Base-by-base conservation (phyloP, 2,113 vertebrate genomes). In the Camelus dromedarius region DNA sequence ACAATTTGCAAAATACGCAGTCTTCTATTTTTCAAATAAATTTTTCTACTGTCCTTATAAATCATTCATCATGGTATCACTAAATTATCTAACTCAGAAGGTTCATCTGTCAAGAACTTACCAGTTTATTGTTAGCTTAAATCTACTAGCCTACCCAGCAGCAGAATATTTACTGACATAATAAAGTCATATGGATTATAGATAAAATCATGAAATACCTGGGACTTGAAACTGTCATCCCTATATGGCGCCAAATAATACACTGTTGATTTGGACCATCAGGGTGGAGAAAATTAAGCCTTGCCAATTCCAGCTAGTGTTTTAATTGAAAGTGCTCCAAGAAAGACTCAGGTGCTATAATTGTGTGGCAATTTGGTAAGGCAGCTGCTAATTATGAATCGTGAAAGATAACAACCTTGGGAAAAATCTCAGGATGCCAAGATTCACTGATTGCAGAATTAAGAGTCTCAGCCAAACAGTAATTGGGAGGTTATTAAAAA, bases 301-400 rank as follows among this genome's bases (percentile, higher is more conserved):
- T 42, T 11, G 22, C 30, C 79, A 92, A 54, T 54, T 42, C 13
- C 42, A 72, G 32, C 38, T 93, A 75, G 60, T 15, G 20, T 82
- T 86, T 96, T 79, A 75, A 95, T 28, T 93, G 15, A 46, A 5
- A 90, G 62, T 50, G 30, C 56, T 97, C 91, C 82, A 98, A 96
- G 89, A 76, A 87, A 94, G 97, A 77, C 81, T 83, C 67, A 73
- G 80, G 83, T 54, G 77, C 95, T 35, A 42, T 72, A 95, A 72
- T 62, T 85, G 46, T 97, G 24, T 75, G 42, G 64, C 91, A 87
- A 77, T 98, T 94, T 83, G 64, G 38, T 96, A 67, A 79, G 67
- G 70, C 62, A 96, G 50, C 54, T 97, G 58, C 64, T 93, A 95
- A 84, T 94, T 96, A 92, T 79, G 85, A 97, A 95, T 83, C 26